A percentile compares a stretch with the other conserved stretches of the same genome.
Conservation (phyloP, 2,888 invertebrate genomes). For the Tholera decimalis region DNA sequence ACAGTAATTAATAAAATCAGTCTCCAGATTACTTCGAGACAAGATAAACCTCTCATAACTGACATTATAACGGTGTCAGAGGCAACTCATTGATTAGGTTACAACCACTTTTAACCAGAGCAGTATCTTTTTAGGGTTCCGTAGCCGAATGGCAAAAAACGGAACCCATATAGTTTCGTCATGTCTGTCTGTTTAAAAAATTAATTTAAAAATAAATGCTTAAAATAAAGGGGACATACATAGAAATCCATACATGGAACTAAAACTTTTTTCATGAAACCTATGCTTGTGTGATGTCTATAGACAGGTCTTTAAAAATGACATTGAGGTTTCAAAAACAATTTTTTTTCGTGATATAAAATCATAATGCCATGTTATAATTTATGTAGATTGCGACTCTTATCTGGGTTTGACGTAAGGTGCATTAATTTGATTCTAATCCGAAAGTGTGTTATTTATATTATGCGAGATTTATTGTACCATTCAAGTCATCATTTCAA, state of each 20-base stretch:
- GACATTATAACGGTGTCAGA: conserved; percentile 24
- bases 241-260: too few species aligned
- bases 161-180: too few species aligned
- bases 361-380: conserved; percentile 6
- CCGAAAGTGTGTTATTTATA: neutral
- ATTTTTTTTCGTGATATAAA: neutral
- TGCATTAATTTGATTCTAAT: neutral
- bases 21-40: conserved; percentile 21
- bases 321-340: too few species aligned
- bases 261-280: too few species aligned
- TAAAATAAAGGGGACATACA: too few species aligned
- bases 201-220: too few species aligned
- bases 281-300: too few species aligned
- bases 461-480: neutral
- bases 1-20: conserved; percentile 42
- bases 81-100: conserved; percentile 9
- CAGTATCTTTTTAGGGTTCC: too few species aligned
- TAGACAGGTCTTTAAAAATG: too few species aligned
- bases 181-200: too few species aligned
- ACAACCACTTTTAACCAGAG: conserved; percentile 40
- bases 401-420: conserved; percentile 10
- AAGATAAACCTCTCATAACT: conserved; percentile 19
- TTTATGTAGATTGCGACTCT: conserved; percentile 20
- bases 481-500: neutral
- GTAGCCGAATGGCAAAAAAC: too few species aligned